Base-by-base conservation (phyloP, 1,140 invertebrate genomes). In the Cecropterus lyciades region DNA sequence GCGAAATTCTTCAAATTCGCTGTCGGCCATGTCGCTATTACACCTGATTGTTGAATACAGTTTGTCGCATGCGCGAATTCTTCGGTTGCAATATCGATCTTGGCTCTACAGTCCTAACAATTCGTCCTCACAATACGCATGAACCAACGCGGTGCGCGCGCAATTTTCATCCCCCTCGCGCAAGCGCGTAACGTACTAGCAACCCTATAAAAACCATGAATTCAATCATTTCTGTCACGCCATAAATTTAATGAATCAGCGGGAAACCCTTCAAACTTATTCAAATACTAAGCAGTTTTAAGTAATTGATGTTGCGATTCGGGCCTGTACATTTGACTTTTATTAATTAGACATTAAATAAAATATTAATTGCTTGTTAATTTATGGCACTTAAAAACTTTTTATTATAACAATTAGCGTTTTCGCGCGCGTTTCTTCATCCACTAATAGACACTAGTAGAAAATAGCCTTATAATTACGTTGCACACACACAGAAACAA, bases 1-100 rank as follows among this genome's bases (percentile, higher is more conserved):
- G 70, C 96, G 95, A 93, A 98, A 98, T 94, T 98, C 96, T 91
- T 98, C 97, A 93, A 97, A 98, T 90, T 98, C 97, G 80, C 94
- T 96, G 93, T 98, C 97, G 74, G 96, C 97, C 97, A 98, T 98
- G 91, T 94, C 89, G 85, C 60, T 75, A 69, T 70, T 84, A 71
- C 82, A 89, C 81, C 80, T 86, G 87, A 83, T 82, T 79, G 79
- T 82, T 72, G 70, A 65, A 57, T 17, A 69, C 42, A 75, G 60
- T 69, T 62, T 30, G 66, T 65, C 82, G 84, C 88, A 87, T 85
- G 87, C 88, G 87, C 78, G 75, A 76, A 57, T 48, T 5, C 20
- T 27, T 62, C 10, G 57, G 13, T 48, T 16, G 45, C 15, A 37
- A 49, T 62, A 62, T 51, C 59, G 59, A 62, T 62, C 46, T 46